Base-by-base conservation (phyloP, 2,113 vertebrate species). In the Chionodraco myersi region DNA sequence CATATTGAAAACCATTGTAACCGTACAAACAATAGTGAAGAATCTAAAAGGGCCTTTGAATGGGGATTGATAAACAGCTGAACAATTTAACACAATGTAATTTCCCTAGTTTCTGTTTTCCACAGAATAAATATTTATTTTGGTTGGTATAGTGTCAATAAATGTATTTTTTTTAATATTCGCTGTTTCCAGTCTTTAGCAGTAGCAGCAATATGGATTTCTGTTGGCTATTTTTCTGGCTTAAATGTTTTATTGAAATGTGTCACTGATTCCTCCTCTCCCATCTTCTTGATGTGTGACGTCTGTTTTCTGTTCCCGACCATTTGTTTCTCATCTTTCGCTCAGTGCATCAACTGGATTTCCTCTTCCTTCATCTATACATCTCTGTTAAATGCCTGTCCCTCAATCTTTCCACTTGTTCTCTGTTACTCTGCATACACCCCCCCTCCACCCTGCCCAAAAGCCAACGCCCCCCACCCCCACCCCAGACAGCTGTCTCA, bases 401-500 rank as follows among this genome's bases (percentile, higher is more conserved):
- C 10, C 54, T 62, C 59, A 76, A 34, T 59, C 59, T 88, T 89
- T 90, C 77, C 84, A 88, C 88, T 91, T 91, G 88, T 89, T 88
- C 83, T 86, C 84, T 86, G 83, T 90, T 84, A 61, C 75, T 72
- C 79, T 80, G 21, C 61, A 34, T 45, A 16, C 44, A 47, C 59
- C 73, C 82, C 72, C 69, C 67, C 60, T 9, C 47, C 41, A 68
- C 60, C 70, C 64, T 69, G 18, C 75, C 77, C 73, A 79, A 53
- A 69, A 69, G 47, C 74, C 78, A 36, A 83, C 69, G 64, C 83
- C 84, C 86, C 88, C 84, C 60, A 53, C 86, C 86, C 87, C 73
- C 64, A 65, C 60, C 77, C 86, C 87, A 89, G 88, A 91, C 89
- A 86, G 87, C 91, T 93, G 91, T 92, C 90, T 90, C 88, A 75